Base-by-base conservation (phyloP, 1,140 invertebrate genomes). In the Eupeodes corollae region DNA sequence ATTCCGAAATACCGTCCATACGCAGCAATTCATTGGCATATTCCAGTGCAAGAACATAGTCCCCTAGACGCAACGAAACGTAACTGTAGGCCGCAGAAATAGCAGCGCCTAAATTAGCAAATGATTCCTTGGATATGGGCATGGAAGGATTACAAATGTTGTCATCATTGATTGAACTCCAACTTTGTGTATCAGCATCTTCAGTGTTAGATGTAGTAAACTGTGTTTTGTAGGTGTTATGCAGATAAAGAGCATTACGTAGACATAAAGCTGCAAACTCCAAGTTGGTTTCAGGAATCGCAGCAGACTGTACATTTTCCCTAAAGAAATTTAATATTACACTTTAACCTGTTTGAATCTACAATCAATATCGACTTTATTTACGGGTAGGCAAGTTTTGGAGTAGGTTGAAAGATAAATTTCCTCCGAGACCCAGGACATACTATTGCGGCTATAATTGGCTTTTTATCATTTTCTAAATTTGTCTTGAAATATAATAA, bases 191-290 rank as follows among this genome's bases (percentile, higher is more conserved):
- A 5, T 56, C 50, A 0, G 51, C 21, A 19, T 56, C 60, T 66
- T 50, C 72, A 50, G 45, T 71, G 56, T 73, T 15, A 70, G 69
- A 50, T 67, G 56, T 10, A 67, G 66, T 45, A 72, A 75, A 50
- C 54, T 66, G 16, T 58, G 68, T 56, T 69, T 73, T 50, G 70
- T 73, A 46, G 59, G 55, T 52, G 49, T 61, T 52, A 6, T 61
- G 50, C 0, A 89, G 62, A 40, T 77, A 74, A 12, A 88, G 67
- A 13, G 91, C 88, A 74, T 94, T 96, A 53, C 84, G 80, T 38
- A 96, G 61, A 69, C 91, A 95, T 6, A 94, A 62, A 11, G 82
- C 80, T 11, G 84, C 90, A 75, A 95, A 96, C 68, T 93, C 88
- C 40, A 96, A 67, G n/a, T 85, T 89, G 3, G 89, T 75, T 37